Base-by-base conservation (phyloP, 2,888 invertebrate species). In the Noctua fimbriata region DNA sequence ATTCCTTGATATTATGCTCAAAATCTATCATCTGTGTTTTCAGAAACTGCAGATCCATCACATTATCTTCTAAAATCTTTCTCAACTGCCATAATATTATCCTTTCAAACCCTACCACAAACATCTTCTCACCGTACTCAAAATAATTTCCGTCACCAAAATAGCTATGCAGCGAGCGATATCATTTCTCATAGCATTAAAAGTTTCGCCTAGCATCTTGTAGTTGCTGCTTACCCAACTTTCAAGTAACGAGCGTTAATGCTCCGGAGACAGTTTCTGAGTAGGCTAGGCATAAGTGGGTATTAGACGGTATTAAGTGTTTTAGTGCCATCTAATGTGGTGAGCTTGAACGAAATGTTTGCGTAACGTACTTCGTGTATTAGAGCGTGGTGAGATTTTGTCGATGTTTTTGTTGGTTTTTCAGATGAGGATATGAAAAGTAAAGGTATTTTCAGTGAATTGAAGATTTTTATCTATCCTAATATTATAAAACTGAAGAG, bases 261-360 rank as follows among this genome's bases (percentile, higher is more conserved):
- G 88, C 89, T 80, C 69, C 72, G 75, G 85, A 90, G 90, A 90
- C 89, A 92, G 91, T 91, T 91, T 86, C 84, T 81, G 88, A 90
- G 89, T 88, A 87, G 82, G 86, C 83, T 88, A 88, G 81, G 87
- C 88, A 85, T 89, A 90, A 89, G 89, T 89, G 88, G 82, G 87
- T 83, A 88, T 90, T 90, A 90, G 88, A 79, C 69, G 73, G 88
- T 81, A 87, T 89, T 89, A 89, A 88, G 83, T 87, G 87, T 89
- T 89, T 87, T 87, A 90, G 88, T 84, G 78, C 55, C 80, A 72
- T 60, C 88, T 86, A 88, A 90, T 89, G 88, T 84, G 81, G 83
- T 80, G 79, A 87, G 85, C 81, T 81, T 80, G 65, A 58, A 47
- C 44, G 63, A 65, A 73, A 72, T 78, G 73, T 83, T 79, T 84